phyloP scores from a whole-genome alignment of 2,888 invertebrate species.

The Torymus texanus region DNA sequence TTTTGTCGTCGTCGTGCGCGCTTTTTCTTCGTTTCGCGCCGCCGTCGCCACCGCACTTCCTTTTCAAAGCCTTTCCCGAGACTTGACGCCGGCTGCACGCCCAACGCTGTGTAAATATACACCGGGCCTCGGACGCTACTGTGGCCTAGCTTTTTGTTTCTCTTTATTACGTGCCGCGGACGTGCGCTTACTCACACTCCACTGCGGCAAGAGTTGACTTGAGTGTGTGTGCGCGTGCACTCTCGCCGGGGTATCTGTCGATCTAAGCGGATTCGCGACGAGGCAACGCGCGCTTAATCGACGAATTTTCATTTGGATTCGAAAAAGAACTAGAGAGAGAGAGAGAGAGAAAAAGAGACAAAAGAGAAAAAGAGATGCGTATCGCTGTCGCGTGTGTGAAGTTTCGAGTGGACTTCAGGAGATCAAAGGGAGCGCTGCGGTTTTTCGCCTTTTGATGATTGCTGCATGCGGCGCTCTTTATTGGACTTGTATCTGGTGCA shows the following conservation, averaged over 20 bases:
- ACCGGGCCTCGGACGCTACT: too few relatives aligned
- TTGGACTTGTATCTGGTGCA: conserved; percentile 2
- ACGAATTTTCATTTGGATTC: conserved; percentile 35
- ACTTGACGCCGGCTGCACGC: conserved; percentile 62
- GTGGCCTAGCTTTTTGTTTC: too few relatives aligned
- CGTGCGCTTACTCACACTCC: too few relatives aligned
- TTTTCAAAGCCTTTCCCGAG: conserved; percentile 63
- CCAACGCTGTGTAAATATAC: too few relatives aligned
- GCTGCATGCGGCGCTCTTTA: conserved; percentile 11
- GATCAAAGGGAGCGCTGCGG: conserved; percentile 6
- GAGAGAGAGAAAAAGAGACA: too few relatives aligned
- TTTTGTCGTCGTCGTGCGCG: conserved; percentile 65
- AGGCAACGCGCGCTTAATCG: conserved; percentile 7
- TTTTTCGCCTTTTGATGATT: conserved; percentile 33
- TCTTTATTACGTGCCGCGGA: too few relatives aligned
- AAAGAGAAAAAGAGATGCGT: background rate
- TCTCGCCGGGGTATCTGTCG: conserved; percentile 63
- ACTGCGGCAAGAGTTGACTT: conserved; percentile 44
- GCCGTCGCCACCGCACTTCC: conserved; percentile 60
- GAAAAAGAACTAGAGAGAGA: background rate
- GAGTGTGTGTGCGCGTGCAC: conserved; percentile 11
- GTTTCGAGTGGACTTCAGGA: conserved; percentile 9
- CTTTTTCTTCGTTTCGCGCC: conserved; percentile 45
- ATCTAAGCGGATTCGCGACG: conserved; percentile 68
- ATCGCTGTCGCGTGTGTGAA: background rate